These are phyloP conservation scores for Leptinotarsa defecta DNA, from an alignment of 1,140 invertebrate genomes.

Conservation along the genomic window DNA sequence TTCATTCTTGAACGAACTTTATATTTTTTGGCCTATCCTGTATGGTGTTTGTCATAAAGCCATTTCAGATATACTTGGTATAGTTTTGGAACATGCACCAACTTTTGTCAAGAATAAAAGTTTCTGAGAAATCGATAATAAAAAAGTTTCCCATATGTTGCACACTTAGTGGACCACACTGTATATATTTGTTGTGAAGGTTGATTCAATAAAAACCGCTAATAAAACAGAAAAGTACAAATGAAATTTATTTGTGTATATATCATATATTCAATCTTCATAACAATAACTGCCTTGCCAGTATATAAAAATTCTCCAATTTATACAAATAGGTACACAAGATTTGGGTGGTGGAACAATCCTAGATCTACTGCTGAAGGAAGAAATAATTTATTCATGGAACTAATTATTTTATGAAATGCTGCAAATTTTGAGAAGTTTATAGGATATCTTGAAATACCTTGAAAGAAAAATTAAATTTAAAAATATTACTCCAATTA, in stretches of 20 bases:
- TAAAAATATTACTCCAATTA: background rate
- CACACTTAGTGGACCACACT: too few relatives aligned
- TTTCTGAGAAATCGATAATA: too few relatives aligned
- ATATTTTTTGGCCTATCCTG: too few relatives aligned
- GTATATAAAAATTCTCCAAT: slow-evolving; percentile 3
- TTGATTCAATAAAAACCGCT: background rate
- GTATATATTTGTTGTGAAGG: too few relatives aligned
- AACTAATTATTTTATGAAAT: background rate
- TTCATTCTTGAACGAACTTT: too few relatives aligned
- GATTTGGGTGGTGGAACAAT: background rate
- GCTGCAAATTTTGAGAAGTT: background rate
- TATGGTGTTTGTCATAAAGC: too few relatives aligned
- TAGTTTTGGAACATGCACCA: too few relatives aligned
- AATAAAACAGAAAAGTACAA: background rate
- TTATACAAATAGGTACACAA: slow-evolving; percentile 9
- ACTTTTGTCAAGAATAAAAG: too few relatives aligned
- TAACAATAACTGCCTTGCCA: background rate
- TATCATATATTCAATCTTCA: background rate
- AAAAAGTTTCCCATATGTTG: too few relatives aligned
- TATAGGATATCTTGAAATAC: too few relatives aligned
- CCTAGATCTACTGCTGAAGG: background rate
- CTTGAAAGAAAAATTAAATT: too few relatives aligned
- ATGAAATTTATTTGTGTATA: slow-evolving; percentile 4
- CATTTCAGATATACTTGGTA: too few relatives aligned
- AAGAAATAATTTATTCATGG: background rate